Evolutionary conservation across 2,888 invertebrate species (phyloP), one percentile per base, ranked within the genome.

Genomic region (Volucella bombylans): DNA sequence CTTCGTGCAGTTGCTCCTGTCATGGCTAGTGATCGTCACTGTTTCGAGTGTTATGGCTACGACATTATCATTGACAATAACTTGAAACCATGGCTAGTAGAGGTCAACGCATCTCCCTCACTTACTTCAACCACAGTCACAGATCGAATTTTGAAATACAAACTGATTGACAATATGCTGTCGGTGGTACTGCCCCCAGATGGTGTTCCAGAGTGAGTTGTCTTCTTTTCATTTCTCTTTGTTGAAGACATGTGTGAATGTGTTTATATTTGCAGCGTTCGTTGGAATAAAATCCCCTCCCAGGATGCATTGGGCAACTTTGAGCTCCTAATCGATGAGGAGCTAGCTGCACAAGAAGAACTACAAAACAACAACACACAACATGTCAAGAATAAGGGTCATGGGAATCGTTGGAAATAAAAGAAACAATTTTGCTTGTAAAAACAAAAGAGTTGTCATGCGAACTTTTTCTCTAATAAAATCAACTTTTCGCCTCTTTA

Each of bases 61-160:
- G 98, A 98, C 90, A 98, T 98, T 67, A 98, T 98, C 87, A 98
- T 98, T 87, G 98, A 98, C 90, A 96, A 97, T 90, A 95, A 96
- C 89, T 92, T 98, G 41, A 98, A 98, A 90, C 98, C 98, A 0
- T 98, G 97, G 97, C 92, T 97, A 11, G 96, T 97, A 68, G 97
- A 97, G 93, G 95, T 95, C n/a, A 98, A 98, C 90, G 97, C 98
- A 1, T 98, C 98, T 0, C 98, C 98, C 0, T 98, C 98, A 0
- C 91, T 98, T 82, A 97, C 98, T 1, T 97, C 98, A 0, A 99
- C 98, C 0, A 99, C 98, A 0, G 96, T 96, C 0, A 97, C 97
- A 89, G 98, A 99, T 92, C 93, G 98, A 87, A 97, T 98, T 89
- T 93, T 98, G 88, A 98, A 99, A 90, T 96, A 97, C 89, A 97